These are phyloP conservation scores for Pseudobourletiella spinata DNA, from an alignment of 1,140 invertebrate genomes.

Conservation along the genomic window DNA sequence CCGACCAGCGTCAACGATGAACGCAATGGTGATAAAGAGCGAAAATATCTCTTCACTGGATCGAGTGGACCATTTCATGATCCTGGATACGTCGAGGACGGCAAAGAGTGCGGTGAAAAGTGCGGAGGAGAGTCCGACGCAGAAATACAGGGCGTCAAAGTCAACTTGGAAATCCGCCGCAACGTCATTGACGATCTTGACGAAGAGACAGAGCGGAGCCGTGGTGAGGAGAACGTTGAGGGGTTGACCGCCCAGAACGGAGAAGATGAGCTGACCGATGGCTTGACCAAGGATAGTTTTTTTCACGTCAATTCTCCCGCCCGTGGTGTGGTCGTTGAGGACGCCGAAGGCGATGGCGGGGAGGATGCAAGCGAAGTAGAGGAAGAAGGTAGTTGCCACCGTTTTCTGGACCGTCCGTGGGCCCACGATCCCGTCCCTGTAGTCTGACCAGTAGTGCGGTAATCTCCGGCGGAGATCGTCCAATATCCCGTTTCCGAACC, in stretches of 20 bases:
- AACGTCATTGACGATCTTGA: conserved; percentile 54
- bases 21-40: conserved; percentile 55
- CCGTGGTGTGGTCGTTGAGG: conserved; percentile 53
- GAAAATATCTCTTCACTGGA: conserved; percentile 60
- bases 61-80: conserved; percentile 56
- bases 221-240: conserved; percentile 55
- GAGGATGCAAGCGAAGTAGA: conserved; percentile 56
- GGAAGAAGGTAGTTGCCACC: conserved; percentile 49
- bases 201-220: conserved; percentile 55
- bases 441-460: conserved; percentile 49
- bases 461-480: conserved; percentile 46
- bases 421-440: conserved; percentile 47
- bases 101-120: conserved; percentile 54
- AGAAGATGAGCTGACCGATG: conserved; percentile 53
- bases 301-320: conserved; percentile 52
- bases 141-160: conserved; percentile 55
- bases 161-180: conserved; percentile 50
- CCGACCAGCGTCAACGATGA: conserved; percentile 51
- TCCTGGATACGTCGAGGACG: conserved; percentile 49
- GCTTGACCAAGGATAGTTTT: conserved; percentile 55
- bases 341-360: conserved; percentile 57
- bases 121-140: conserved; percentile 53
- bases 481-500: conserved; percentile 43
- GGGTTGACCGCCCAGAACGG: conserved; percentile 53
- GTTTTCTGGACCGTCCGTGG: conserved; percentile 45